phyloP scores from a whole-genome alignment of 1,140 invertebrate genomes.

The Spodoptera frugiperda region DNA sequence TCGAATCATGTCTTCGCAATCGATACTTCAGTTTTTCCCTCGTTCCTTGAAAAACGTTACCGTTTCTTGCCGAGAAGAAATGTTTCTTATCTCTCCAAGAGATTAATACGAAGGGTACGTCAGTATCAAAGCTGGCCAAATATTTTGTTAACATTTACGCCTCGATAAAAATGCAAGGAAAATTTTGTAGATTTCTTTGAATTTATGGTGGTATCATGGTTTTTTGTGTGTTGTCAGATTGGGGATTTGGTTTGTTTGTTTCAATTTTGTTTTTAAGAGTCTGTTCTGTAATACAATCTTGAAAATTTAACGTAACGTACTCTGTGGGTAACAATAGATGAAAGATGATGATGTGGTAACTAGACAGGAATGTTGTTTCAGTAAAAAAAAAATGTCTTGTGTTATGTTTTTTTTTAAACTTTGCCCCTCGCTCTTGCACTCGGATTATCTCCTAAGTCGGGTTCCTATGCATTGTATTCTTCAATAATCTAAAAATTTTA shows the following conservation, averaged over 20 bases:
- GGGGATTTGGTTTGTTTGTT: neutral
- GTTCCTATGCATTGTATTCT: too few relatives aligned
- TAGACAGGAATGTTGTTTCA: too few relatives aligned
- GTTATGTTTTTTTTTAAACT: too few relatives aligned
- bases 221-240: neutral
- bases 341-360: too few relatives aligned
- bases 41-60: conserved; percentile 44
- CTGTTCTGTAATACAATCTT: neutral
- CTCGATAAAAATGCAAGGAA: conserved; percentile 22
- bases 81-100: conserved; percentile 53
- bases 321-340: too few relatives aligned
- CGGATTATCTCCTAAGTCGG: too few relatives aligned
- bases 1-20: conserved; percentile 53
- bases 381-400: too few relatives aligned
- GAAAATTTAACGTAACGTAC: too few relatives aligned
- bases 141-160: conserved; percentile 45
- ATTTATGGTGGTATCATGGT: conserved; percentile 22
- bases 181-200: conserved; percentile 5
- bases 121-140: conserved; percentile 41
- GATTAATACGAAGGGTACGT: conserved; percentile 54
- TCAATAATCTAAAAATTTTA: too few relatives aligned
- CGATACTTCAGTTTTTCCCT: conserved; percentile 60
- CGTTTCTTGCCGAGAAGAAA: conserved; percentile 53
- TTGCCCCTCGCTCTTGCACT: too few relatives aligned
- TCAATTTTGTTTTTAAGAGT: neutral